A percentile compares a stretch with the other conserved stretches of the same genome.
These are phyloP conservation scores for Egretta garzetta DNA, from an alignment of 2,113 vertebrate species.

Conservation along the genomic window DNA sequence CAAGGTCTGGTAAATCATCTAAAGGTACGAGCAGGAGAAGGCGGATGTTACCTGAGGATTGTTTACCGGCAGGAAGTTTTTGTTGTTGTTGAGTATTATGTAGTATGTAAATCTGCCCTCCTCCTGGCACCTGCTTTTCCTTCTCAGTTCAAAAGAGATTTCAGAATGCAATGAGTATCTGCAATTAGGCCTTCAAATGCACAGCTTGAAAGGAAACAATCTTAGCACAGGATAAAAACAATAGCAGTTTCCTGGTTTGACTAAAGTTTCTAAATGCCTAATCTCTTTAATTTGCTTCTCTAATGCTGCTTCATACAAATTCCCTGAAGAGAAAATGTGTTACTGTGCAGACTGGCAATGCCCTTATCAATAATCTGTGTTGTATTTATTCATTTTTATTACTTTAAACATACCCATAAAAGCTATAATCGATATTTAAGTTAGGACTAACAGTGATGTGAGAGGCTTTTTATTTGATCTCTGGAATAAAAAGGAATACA, in stretches of 20 bases:
- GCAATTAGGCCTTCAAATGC: constrained; percentile 15
- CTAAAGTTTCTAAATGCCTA: background rate
- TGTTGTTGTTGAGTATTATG: background rate
- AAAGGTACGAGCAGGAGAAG: background rate
- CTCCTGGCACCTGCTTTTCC: background rate
- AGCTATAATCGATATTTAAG: background rate
- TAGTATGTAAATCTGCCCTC: background rate
- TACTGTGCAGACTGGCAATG: background rate
- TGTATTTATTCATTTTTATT: background rate
- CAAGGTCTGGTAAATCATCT: background rate
- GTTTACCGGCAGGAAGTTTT: background rate
- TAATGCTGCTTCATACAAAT: background rate
- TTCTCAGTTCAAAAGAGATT: background rate
- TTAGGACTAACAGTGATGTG: background rate
- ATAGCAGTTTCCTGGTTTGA: background rate
- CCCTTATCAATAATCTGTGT: background rate
- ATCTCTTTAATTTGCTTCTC: background rate
- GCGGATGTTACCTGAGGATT: background rate
- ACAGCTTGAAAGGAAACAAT: constrained; percentile 11
- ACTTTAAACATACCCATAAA: background rate
- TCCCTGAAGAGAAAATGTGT: background rate
- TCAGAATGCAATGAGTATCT: background rate
- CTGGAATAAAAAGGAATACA: background rate
- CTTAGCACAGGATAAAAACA: background rate
- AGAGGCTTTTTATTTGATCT: background rate